Conservation (phyloP, 2,888 invertebrate species). For the Drosophila siamana region DNA sequence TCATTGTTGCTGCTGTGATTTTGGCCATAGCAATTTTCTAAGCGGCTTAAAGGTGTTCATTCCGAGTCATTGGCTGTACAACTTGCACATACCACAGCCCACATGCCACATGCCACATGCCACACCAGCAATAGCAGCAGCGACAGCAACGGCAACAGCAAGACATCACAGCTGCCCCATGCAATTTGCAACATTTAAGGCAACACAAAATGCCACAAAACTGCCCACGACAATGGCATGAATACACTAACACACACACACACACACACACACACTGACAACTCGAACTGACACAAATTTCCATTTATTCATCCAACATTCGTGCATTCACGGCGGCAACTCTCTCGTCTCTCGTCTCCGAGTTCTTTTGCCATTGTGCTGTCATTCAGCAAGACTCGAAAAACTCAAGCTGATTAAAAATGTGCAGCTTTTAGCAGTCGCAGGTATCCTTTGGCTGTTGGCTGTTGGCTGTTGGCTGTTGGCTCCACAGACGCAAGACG, state of each 20-base stretch:
- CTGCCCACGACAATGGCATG: conserved; percentile 11
- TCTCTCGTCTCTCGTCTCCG: neutral
- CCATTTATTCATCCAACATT: conserved; percentile 25
- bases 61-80: conserved; percentile 65
- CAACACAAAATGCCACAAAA: conserved; percentile 27
- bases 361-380: neutral
- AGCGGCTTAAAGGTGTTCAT: conserved; percentile 80
- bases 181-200: conserved; percentile 34
- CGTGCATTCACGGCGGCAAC: neutral
- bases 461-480: too few relatives aligned
- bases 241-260: neutral
- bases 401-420: neutral
- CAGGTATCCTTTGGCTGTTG: neutral
- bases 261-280: neutral
- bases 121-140: neutral
- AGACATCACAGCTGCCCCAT: conserved; percentile 1
- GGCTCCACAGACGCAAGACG: too few relatives aligned
- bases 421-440: neutral
- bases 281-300: conserved; percentile 24
- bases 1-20: conserved; percentile 56
- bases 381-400: neutral
- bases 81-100: conserved; percentile 6
- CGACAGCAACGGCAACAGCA: neutral
- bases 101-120: neutral
- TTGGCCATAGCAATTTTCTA: conserved; percentile 70